Evolutionary conservation across 2,888 invertebrate species (phyloP).

Genomic region (Nymphalis urticae): DNA sequence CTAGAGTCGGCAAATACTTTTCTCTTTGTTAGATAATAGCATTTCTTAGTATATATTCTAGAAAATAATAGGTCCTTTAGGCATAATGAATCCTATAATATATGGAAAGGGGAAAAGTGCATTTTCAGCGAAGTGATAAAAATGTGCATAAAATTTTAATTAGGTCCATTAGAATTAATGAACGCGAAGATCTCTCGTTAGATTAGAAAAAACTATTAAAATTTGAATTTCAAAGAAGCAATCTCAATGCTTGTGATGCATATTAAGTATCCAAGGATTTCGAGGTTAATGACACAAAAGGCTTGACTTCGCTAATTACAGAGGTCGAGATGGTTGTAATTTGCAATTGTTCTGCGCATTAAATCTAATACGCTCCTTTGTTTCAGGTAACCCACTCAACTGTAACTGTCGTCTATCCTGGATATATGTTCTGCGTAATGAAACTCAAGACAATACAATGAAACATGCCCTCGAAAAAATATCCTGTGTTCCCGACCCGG

Average conservation of each 20-base stretch:
- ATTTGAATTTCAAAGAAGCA: slow-evolving; percentile 36
- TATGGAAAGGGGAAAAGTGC: slow-evolving; percentile 37
- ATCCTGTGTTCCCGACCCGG: slow-evolving; percentile 84
- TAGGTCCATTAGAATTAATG: slow-evolving; percentile 38
- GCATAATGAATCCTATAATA: slow-evolving; percentile 37
- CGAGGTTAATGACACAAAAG: slow-evolving; percentile 33
- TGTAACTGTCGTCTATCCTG: slow-evolving; percentile 92
- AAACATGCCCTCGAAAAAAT: slow-evolving; percentile 86
- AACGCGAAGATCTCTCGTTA: slow-evolving; percentile 31
- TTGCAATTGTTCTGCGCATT: slow-evolving; percentile 32
- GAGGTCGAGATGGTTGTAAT: slow-evolving; percentile 29
- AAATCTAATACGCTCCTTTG: slow-evolving; percentile 30
- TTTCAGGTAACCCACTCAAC: slow-evolving; percentile 89
- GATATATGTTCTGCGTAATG: slow-evolving; percentile 88
- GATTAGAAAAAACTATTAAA: slow-evolving; percentile 40
- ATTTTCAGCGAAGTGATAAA: slow-evolving; percentile 34
- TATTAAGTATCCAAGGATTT: slow-evolving; percentile 34
- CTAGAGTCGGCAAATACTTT: slow-evolving; percentile 28
- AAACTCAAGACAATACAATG: slow-evolving; percentile 86
- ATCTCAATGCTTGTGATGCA: slow-evolving; percentile 32
- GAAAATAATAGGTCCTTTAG: slow-evolving; percentile 37
- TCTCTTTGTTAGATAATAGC: slow-evolving; percentile 36
- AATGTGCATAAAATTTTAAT: slow-evolving; percentile 41
- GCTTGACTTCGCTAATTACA: slow-evolving; percentile 28
- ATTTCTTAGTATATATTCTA: slow-evolving; percentile 26